Evolutionary conservation across 2,888 invertebrate genomes (phyloP), one percentile per base, ranked within the genome.

Genomic region (Blomia tropicalis): DNA sequence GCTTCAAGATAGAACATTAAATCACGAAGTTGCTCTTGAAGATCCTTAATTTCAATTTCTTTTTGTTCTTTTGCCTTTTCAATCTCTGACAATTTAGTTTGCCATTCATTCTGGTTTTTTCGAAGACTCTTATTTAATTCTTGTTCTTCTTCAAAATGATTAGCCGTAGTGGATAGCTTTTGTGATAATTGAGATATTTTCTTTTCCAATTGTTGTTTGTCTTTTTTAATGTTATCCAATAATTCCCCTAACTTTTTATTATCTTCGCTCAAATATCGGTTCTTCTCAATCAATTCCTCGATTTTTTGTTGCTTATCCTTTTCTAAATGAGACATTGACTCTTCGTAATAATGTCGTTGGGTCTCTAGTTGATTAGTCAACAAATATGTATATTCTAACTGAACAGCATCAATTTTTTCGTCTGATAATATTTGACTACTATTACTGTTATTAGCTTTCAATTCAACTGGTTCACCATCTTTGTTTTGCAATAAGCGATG

Each of bases 1-100:
- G 92, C 93, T 68, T 93, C 89, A 70, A 98, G 81, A 73, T 85
- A 93, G 77, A 96, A 92, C 91, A 95, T 92, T 58, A 98, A 79
- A 78, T 98, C 98, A 36, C 88, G 80, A 7, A 98, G 79, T 77
- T 98, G 92, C 70, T 96, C 95, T 68, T 84, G 83, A 31, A 96
- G 77, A 23, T 92, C 90, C 0, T 75, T 68, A n/a, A 91, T 79
- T 79, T 92, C 83, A 54, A 71, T 70, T 22, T 73, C 73, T 67
- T 76, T 77, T n/a, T 70, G 68, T 43, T 71, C 70, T 60, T 71
- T 72, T 41, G 75, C 77, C 62, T 77, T 75, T 68, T 83, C 81
- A 19, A 82, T 70, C 25, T 74, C 73, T 17, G 75, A 73, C 68
- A 82, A 77, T 70, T 82, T 81, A 7, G 77, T 75, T 70, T 84